phyloP scores from a whole-genome alignment of 2,113 vertebrate species.

The Phoxinus phoxinus region DNA sequence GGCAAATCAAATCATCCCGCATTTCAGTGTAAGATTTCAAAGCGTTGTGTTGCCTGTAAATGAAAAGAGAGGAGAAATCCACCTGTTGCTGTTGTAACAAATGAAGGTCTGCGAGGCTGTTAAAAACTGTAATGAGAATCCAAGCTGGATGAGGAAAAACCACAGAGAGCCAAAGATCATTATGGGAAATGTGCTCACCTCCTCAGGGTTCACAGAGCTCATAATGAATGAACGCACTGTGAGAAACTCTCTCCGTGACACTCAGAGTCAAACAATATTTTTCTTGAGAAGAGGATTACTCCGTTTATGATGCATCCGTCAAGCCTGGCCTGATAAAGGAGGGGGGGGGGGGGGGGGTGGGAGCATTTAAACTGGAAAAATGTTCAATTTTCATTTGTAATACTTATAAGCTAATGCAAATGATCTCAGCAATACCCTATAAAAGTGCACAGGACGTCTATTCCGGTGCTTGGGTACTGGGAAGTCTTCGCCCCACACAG shows the following conservation, averaged over 20 bases:
- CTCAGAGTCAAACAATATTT: conserved; percentile 19
- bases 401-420: neutral
- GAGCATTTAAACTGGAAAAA: neutral
- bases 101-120: conserved; percentile 32
- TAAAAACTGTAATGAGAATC: conserved; percentile 42
- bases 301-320: conserved; percentile 5
- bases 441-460: neutral
- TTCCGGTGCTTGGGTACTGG: neutral
- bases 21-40: conserved; percentile 21
- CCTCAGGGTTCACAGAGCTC: conserved; percentile 19
- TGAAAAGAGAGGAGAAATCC: conserved; percentile 39
- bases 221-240: conserved; percentile 17
- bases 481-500: conserved; percentile 20
- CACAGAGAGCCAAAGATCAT: conserved; percentile 38
- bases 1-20: neutral
- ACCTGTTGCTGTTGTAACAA: conserved; percentile 37
- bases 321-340: conserved; percentile 4
- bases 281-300: conserved; percentile 17
- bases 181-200: conserved; percentile 44
- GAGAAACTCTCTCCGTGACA: neutral
- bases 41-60: conserved; percentile 23
- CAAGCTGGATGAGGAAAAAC: conserved; percentile 40
- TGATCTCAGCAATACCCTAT: neutral
- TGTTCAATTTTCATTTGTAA: neutral
- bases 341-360: neutral